Percentiles rank a stretch among this genome's conserved stretches.
These are phyloP conservation scores for Athalia cordata DNA, from an alignment of 2,888 invertebrate species.

Conservation along the genomic window DNA sequence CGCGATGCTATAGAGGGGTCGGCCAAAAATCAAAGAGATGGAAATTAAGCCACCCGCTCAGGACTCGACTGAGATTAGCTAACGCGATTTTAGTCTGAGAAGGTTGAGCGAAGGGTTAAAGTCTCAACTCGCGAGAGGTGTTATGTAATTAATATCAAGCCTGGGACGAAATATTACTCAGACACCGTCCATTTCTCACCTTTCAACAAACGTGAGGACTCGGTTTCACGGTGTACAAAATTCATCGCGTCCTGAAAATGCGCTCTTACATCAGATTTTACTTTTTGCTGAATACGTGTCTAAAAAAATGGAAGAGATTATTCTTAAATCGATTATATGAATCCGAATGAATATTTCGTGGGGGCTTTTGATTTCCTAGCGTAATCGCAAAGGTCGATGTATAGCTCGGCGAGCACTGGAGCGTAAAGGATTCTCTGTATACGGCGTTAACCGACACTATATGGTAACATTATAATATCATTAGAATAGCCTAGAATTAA, in stretches of 20 bases:
- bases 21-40: slow-evolving; percentile 71
- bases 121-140: slow-evolving; percentile 47
- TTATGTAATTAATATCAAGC: slow-evolving; percentile 48
- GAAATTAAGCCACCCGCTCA: slow-evolving; percentile 63
- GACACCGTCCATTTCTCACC: slow-evolving; percentile 21
- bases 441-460: slow-evolving; percentile 16
- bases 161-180: slow-evolving; percentile 52
- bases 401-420: not conserved
- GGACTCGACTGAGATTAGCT: slow-evolving; percentile 55
- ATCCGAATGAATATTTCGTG: not conserved
- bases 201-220: not conserved
- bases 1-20: slow-evolving; percentile 47
- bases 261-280: too few relatives aligned
- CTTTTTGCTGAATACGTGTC: too few relatives aligned
- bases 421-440: slow-evolving; percentile 17
- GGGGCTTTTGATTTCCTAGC: not conserved
- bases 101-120: slow-evolving; percentile 45
- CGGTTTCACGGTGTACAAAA: not conserved
- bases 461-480: slow-evolving; percentile 58
- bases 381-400: not conserved
- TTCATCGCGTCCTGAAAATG: not conserved
- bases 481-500: slow-evolving; percentile 65
- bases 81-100: slow-evolving; percentile 59
- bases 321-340: not conserved
- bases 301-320: not conserved